Conservation (phyloP, 2,113 vertebrate genomes). For the Podarcis raffonei region DNA sequence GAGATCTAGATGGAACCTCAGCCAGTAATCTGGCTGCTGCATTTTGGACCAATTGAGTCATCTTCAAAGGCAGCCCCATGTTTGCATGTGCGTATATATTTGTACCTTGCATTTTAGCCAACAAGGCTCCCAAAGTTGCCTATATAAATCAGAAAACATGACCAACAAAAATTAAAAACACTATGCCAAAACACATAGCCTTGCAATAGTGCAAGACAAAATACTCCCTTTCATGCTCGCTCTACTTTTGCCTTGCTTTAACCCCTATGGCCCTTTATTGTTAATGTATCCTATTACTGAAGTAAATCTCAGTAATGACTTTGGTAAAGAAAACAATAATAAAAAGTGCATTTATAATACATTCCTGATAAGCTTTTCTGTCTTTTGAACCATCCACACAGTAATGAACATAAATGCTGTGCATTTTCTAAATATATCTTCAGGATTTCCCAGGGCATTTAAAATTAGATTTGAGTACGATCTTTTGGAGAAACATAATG, state of each 20-base stretch:
- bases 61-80: too few species aligned
- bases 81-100: neutral
- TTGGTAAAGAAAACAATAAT: constrained; percentile 21
- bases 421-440: constrained; percentile 70
- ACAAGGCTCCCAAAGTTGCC: neutral
- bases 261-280: neutral
- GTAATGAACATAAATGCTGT: constrained; percentile 68
- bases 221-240: neutral
- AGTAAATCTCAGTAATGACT: constrained; percentile 39
- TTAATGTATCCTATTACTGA: constrained; percentile 26
- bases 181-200: neutral
- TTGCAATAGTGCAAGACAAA: neutral
- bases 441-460: constrained; percentile 70
- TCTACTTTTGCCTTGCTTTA: neutral
- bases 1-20: too few species aligned
- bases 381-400: constrained; percentile 40
- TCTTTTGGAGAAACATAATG: constrained; percentile 68
- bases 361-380: constrained; percentile 65
- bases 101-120: neutral
- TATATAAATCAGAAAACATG: neutral
- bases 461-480: constrained; percentile 76
- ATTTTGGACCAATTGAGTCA: too few species aligned
- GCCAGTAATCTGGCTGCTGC: too few species aligned
- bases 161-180: neutral
- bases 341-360: constrained; percentile 61